Percentiles rank a stretch among this genome's conserved stretches.
These are phyloP conservation scores for Drosophila orena DNA, from an alignment of 1,140 invertebrate species.

Conservation along the genomic window DNA sequence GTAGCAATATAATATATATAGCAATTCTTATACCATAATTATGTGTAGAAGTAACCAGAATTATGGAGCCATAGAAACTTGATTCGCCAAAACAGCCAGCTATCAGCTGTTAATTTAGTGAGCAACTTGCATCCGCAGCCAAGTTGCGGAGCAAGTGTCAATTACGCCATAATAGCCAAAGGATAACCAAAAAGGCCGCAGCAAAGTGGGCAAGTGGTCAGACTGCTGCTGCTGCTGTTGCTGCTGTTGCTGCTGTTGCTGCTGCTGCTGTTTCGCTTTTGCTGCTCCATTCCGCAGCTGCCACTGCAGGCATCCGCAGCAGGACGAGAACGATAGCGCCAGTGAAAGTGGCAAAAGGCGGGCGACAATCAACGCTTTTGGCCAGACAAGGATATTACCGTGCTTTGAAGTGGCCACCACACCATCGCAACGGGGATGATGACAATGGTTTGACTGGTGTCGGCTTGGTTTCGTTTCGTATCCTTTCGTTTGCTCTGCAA, in stretches of 20 bases:
- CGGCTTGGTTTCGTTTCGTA: conserved; percentile 14
- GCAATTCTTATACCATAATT: conserved; percentile 15
- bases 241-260: no score
- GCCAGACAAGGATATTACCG: conserved; percentile 71
- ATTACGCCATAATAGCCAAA: conserved; percentile 78
- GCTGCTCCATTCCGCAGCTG: conserved; percentile 16
- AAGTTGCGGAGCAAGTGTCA: conserved; percentile 67
- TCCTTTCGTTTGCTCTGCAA: conserved; percentile 7
- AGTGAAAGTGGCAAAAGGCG: conserved; percentile 58
- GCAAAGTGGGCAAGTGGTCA: conserved; percentile 77
- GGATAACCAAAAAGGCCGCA: conserved; percentile 79
- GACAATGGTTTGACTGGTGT: conserved; percentile 46
- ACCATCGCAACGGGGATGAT: conserved; percentile 47
- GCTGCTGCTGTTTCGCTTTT: conserved; percentile 29
- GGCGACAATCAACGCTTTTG: conserved; percentile 67
- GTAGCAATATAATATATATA: no score
- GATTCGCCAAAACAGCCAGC: not conserved
- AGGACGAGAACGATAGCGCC: conserved; percentile 20
- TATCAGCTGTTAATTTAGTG: conserved; percentile 15
- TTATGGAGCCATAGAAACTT: not conserved
- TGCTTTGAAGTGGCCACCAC: conserved; percentile 69
- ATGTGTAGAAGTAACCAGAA: not conserved
- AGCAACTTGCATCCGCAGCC: conserved; percentile 19
- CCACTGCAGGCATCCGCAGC: conserved; percentile 31
- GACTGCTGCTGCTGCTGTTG: conserved; percentile 34